phyloP scores from a whole-genome alignment of 2,797 vertebrate genomes.

The Xenopus petersii region DNA sequence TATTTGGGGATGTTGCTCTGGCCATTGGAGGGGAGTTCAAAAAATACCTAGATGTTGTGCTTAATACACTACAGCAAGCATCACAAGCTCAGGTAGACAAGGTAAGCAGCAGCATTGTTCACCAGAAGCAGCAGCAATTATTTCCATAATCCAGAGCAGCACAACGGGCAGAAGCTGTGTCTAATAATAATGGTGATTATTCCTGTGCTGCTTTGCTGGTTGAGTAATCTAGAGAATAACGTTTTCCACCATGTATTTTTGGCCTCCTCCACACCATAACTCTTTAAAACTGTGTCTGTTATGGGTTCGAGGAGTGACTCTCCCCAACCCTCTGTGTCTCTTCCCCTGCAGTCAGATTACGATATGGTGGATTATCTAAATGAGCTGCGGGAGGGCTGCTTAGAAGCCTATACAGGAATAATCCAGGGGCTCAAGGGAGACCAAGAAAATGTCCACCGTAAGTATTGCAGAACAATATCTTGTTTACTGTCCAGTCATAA shows the following conservation, averaged over 20 bases:
- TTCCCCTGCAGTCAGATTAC: conserved; percentile 82
- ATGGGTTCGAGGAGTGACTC: fast-evolving
- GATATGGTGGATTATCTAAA: conserved; percentile 99
- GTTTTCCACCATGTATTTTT: too few relatives aligned
- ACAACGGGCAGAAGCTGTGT: too few relatives aligned
- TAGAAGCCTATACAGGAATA: conserved; percentile 96
- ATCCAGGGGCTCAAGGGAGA: conserved; percentile 96
- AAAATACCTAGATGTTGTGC: conserved; percentile 93
- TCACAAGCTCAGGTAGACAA: conserved; percentile 97
- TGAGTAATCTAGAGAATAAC: too few relatives aligned
- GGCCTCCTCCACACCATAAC: not conserved
- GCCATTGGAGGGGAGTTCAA: conserved; percentile 97
- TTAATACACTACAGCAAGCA: conserved; percentile 95
- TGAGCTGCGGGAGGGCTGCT: conserved; percentile 89
- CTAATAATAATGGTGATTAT: too few relatives aligned
- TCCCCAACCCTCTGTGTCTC: conserved; percentile 15
- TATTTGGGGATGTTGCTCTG: conserved; percentile 93
- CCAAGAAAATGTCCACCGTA: conserved; percentile 97
- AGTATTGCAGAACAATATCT: conserved; percentile 56
- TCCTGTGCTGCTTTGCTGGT: too few relatives aligned
- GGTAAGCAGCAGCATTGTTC: conserved; percentile 61
- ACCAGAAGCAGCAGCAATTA: too few relatives aligned
- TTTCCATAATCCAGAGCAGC: too few relatives aligned
- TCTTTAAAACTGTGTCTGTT: not conserved
- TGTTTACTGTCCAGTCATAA: too few relatives aligned